Evolutionary conservation across 2,797 vertebrate genomes (phyloP).

Genomic region (Squalus acanthias): DNA sequence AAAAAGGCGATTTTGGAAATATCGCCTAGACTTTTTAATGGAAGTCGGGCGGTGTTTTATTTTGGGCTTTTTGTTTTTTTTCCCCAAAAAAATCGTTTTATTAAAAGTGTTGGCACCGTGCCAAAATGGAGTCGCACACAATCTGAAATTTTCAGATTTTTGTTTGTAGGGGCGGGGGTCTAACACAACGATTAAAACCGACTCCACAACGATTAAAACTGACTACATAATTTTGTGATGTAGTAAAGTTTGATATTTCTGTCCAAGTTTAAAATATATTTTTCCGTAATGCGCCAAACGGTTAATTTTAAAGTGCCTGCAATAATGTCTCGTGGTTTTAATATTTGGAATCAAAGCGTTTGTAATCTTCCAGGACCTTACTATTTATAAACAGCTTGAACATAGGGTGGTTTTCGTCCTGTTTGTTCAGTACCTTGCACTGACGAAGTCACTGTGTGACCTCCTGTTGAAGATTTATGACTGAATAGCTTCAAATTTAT

Average conservation of each 20-base stretch:
- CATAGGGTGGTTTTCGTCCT: neutral
- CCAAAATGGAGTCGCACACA: constrained; percentile 20
- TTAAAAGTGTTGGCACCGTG: neutral
- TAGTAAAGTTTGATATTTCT: neutral
- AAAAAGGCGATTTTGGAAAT: neutral
- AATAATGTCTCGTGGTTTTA: neutral
- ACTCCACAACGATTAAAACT: neutral
- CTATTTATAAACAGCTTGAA: neutral
- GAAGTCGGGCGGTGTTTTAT: neutral
- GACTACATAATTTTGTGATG: neutral
- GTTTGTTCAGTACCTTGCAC: neutral
- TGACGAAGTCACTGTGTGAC: neutral
- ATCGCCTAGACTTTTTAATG: neutral
- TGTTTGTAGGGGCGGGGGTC: neutral
- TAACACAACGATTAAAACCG: neutral
- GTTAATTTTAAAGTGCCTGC: neutral
- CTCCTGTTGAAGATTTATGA: neutral
- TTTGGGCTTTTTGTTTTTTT: neutral
- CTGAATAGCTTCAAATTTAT: neutral
- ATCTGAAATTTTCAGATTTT: neutral
- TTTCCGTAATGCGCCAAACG: too few relatives aligned
- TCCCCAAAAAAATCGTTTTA: neutral
- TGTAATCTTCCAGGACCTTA: neutral
- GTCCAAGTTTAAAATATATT: neutral
- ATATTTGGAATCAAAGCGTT: neutral